Conservation (phyloP, 1,140 invertebrate genomes). For the Neuroterus valhalla region DNA sequence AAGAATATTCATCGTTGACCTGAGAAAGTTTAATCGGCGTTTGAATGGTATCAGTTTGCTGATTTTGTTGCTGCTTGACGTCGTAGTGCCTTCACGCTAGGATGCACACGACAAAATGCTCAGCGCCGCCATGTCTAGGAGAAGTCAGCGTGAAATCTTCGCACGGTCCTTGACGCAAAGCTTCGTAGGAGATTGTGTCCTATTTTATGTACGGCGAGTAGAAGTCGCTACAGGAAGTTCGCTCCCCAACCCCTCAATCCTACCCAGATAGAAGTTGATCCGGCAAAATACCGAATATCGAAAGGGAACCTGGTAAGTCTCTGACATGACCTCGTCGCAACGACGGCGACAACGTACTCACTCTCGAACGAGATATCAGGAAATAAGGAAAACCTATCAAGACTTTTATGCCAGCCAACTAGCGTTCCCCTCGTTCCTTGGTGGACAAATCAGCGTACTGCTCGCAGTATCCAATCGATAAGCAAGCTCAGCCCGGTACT, state of each 20-base stretch:
- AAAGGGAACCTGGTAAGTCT: constrained; percentile 45
- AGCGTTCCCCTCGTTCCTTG: constrained; percentile 38
- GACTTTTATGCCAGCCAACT: constrained; percentile 47
- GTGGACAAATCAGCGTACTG: constrained; percentile 46
- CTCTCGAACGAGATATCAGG: constrained; percentile 46
- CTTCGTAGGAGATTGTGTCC: constrained; percentile 44
- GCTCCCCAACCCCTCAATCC: constrained; percentile 43
- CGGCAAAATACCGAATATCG: constrained; percentile 37
- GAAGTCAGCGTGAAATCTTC: constrained; percentile 42
- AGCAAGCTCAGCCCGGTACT: constrained; percentile 49
- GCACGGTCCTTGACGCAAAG: constrained; percentile 34
- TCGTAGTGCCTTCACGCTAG: constrained; percentile 37
- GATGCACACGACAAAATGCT: constrained; percentile 44
- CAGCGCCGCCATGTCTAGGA: constrained; percentile 43
- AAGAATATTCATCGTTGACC: too few species aligned
- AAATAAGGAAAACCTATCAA: constrained; percentile 59
- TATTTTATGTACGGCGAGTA: constrained; percentile 46
- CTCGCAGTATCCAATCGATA: constrained; percentile 32
- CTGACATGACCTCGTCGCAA: constrained; percentile 38
- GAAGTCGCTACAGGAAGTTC: constrained; percentile 48
- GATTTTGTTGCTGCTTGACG: constrained; percentile 37
- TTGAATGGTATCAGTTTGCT: constrained; percentile 19
- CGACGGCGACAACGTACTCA: constrained; percentile 40
- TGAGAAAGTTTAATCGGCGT: constrained; percentile 5
- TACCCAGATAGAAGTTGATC: constrained; percentile 40